A percentile compares a stretch with the other conserved stretches of the same genome.
Conservation (phyloP, 2,113 vertebrate genomes). For the Cercopithecus mona region DNA sequence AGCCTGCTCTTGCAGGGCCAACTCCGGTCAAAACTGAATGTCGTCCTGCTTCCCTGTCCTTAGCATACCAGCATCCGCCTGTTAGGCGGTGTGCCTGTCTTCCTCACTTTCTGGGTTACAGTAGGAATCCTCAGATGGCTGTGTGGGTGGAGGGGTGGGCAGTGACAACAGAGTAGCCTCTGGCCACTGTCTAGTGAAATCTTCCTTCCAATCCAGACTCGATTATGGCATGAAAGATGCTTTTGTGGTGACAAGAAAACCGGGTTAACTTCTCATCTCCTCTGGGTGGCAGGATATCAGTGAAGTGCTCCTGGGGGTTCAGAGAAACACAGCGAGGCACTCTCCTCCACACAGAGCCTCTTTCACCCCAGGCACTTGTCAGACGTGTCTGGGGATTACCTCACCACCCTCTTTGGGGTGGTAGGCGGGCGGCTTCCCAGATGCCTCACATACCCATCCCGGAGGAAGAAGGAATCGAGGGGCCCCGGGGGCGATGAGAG, state of each 20-base stretch:
- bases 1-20: neutral
- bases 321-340: neutral
- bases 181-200: neutral
- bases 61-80: fast-evolving
- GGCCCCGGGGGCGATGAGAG: neutral
- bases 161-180: neutral
- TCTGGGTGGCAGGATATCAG: neutral
- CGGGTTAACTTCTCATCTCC: neutral
- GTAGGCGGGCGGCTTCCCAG: conserved; percentile 44
- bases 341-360: conserved; percentile 61
- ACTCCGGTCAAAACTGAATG: neutral
- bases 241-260: conserved; percentile 57
- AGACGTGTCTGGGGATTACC: conserved; percentile 55
- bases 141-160: neutral
- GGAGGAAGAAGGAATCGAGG: conserved; percentile 72
- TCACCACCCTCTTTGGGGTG: conserved; percentile 54
- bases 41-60: neutral
- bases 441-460: conserved; percentile 40
- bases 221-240: conserved; percentile 63
- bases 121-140: neutral
- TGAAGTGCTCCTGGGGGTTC: conserved; percentile 2
- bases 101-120: neutral
- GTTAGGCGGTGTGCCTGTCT: neutral
- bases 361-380: conserved; percentile 48
- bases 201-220: neutral